A percentile compares a stretch with the other conserved stretches of the same genome.
Conservation (phyloP, 2,888 invertebrate species). For the Carabus problematicus region DNA sequence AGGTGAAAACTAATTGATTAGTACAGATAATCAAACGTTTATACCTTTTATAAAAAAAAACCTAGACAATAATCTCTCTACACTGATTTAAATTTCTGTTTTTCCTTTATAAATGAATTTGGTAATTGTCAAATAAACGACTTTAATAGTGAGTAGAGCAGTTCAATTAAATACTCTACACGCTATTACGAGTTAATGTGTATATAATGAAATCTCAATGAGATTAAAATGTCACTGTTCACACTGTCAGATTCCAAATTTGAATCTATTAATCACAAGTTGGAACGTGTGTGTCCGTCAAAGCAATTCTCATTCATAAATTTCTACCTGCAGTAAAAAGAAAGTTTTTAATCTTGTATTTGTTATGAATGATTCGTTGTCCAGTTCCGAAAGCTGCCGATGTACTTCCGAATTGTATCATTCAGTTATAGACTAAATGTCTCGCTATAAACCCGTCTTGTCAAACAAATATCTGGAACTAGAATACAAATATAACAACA, state of each 20-base stretch:
- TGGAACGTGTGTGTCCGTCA: constrained; percentile 1
- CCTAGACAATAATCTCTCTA: too few species aligned
- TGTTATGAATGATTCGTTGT: constrained; percentile 4
- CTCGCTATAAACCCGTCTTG: too few species aligned
- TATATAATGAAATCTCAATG: neutral
- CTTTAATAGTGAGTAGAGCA: neutral
- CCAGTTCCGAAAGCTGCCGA: neutral
- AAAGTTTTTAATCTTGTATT: constrained; percentile 17
- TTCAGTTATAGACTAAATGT: too few species aligned
- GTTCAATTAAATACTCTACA: neutral
- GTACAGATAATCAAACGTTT: too few species aligned
- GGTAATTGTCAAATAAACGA: neutral
- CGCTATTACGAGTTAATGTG: neutral
- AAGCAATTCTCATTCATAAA: constrained; percentile 20
- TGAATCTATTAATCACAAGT: constrained; percentile 23
- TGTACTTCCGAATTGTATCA: too few species aligned
- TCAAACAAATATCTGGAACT: too few species aligned
- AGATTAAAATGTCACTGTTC: constrained; percentile 23
- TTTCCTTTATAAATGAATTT: too few species aligned
- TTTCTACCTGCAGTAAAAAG: constrained; percentile 18
- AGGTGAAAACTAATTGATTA: too few species aligned
- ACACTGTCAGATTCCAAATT: constrained; percentile 18
- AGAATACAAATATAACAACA: too few species aligned
- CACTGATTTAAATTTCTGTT: too few species aligned
- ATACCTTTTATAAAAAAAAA: too few species aligned